Conservation (phyloP, 2,797 vertebrate genomes). For the Sebastes cheni region DNA sequence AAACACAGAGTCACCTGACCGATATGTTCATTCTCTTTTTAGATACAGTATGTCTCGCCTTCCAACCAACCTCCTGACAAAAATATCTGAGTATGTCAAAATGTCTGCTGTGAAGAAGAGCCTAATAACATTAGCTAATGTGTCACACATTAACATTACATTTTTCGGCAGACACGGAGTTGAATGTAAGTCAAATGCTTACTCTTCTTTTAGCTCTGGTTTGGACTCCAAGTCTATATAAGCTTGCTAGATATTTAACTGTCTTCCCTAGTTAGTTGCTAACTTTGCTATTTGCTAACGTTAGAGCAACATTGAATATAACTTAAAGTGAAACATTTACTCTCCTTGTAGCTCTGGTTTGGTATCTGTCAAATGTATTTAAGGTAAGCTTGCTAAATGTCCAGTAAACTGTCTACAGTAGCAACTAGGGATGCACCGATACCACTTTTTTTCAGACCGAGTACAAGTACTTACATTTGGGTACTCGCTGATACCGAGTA, state of each 20-base stretch:
- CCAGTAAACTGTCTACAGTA: neutral
- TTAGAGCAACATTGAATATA: neutral
- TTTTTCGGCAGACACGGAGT: neutral
- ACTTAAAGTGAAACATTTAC: neutral
- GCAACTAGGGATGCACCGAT: too few relatives aligned
- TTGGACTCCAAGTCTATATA: neutral
- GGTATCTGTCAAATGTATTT: neutral
- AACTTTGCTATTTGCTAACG: neutral
- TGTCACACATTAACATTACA: neutral
- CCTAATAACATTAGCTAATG: neutral
- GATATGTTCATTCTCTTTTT: neutral
- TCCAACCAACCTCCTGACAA: neutral
- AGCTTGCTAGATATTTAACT: neutral
- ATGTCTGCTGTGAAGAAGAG: neutral
- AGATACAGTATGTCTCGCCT: neutral
- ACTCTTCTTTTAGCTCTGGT: neutral
- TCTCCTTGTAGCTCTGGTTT: neutral
- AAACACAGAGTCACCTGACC: too few relatives aligned
- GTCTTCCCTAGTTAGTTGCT: neutral
- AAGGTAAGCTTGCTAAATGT: neutral
- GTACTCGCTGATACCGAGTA: too few relatives aligned
- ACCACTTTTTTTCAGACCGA: too few relatives aligned
- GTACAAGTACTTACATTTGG: too few relatives aligned
- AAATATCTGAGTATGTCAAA: neutral
- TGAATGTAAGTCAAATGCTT: neutral